Evolutionary conservation across 2,113 vertebrate species (phyloP).

Genomic region (Eulemur rufifrons): DNA sequence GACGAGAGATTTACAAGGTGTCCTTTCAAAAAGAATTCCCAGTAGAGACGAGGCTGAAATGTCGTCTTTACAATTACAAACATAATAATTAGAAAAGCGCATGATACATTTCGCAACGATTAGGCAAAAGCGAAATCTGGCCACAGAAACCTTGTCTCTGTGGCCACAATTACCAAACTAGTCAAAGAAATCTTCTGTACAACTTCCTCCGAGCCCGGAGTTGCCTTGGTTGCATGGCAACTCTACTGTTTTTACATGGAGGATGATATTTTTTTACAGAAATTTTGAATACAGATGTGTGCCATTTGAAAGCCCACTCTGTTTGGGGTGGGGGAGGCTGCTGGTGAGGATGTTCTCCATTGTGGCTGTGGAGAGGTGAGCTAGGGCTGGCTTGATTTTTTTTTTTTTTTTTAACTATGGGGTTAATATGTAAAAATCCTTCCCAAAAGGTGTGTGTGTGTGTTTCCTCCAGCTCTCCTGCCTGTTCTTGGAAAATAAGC

Average conservation of each 20-base stretch:
- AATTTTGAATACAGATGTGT: slow-evolving; percentile 14
- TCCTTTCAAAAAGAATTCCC: slow-evolving; percentile 81
- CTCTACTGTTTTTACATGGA: not conserved
- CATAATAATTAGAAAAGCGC: slow-evolving; percentile 57
- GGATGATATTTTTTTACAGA: not conserved
- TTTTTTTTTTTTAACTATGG: not conserved
- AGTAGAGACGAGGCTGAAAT: slow-evolving; percentile 66
- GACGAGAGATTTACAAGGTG: slow-evolving; percentile 80
- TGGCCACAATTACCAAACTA: not conserved
- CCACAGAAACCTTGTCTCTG: not conserved
- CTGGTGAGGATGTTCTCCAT: not conserved
- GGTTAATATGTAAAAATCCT: not conserved
- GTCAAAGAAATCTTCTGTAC: slow-evolving; percentile 38
- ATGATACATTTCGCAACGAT: slow-evolving; percentile 54
- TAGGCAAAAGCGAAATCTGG: slow-evolving; percentile 64
- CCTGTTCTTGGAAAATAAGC: not conserved
- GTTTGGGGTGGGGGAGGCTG: not conserved
- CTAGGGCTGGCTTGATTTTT: not conserved
- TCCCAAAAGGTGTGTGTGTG: not conserved
- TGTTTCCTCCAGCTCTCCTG: not conserved
- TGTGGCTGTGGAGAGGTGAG: not conserved
- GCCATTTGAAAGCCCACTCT: not conserved
- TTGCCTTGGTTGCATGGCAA: not conserved
- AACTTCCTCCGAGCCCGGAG: slow-evolving; percentile 60
- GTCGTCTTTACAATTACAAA: slow-evolving; percentile 68